Base-by-base conservation (phyloP, 2,797 vertebrate genomes). In the Sandelia bainsii region DNA sequence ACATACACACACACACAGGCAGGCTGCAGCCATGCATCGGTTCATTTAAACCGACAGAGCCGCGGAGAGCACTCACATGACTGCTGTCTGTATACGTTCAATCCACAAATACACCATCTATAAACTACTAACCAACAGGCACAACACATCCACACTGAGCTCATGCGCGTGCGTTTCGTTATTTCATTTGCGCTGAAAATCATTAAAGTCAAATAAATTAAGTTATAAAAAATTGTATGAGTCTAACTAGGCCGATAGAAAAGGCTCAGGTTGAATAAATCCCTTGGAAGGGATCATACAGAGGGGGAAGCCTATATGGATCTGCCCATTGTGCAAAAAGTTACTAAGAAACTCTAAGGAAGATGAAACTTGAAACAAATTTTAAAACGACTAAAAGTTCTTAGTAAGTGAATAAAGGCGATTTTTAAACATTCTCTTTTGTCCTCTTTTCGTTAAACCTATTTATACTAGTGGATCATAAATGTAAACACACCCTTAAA, bases 31-130 rank as follows among this genome's bases (percentile, higher is more conserved):
- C 83, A 84, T 73, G 81, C 89, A 86, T 84, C 80, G 19, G 62
- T 70, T 89, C 81, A 84, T 85, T 77, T 65, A 77, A 87, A 72
- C 78, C 80, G 79, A 82, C 87, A 69, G 54, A 73, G 77, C 34
- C 63, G 66, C 39, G 8, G 5, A 53, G 62, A 75, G 63, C 67
- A 17, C 77, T 54, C 79, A 62, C 77, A 77, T 48, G 83, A 62
- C 81, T 32, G 80, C 82, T 19, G 73, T 34, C 63, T 69, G 75
- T 56, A 75, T 87, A 83, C 51, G 61, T 80, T 19, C 68, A 46
- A 4, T 27, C 25, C 23, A 32, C 54, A 49, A 17, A 29, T 29
- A 4, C 5, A n/a, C 29, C 23, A 42, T 46, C 34, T 13, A 16
- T 11, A 8, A 53, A 45, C 9, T 27, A 14, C 39, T 11, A 1